phyloP scores from a whole-genome alignment of 2,888 invertebrate species.

The Standfussiana lucernea region DNA sequence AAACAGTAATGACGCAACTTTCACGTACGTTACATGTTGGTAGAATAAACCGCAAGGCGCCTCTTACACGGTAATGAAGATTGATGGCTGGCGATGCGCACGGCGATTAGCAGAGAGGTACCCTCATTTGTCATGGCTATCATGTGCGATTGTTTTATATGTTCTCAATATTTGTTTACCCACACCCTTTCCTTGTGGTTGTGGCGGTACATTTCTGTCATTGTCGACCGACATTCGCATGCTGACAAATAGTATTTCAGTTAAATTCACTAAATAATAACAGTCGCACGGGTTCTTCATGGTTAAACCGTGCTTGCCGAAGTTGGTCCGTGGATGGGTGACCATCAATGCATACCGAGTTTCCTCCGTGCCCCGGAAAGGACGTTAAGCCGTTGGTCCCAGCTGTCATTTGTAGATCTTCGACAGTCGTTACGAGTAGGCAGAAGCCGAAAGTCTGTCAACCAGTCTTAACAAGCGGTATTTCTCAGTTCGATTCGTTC shows the following conservation, averaged over 20 bases:
- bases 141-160: constrained; percentile 63
- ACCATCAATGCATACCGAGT: neutral
- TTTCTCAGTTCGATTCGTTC: too few species aligned
- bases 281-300: neutral
- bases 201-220: neutral
- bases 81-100: constrained; percentile 83
- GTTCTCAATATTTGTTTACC: constrained; percentile 49
- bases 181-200: constrained; percentile 12
- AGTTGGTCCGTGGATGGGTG: neutral
- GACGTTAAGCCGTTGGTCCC: neutral
- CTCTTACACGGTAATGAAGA: constrained; percentile 88
- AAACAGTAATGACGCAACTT: constrained; percentile 86
- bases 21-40: constrained; percentile 82
- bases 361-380: neutral
- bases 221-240: neutral
- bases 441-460: neutral
- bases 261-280: neutral
- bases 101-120: constrained; percentile 77
- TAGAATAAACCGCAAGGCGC: constrained; percentile 85
- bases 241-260: neutral
- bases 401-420: neutral
- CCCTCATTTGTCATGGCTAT: constrained; percentile 74
- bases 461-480: neutral
- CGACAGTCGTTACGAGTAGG: neutral
- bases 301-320: neutral